Percentiles rank a stretch among this genome's conserved stretches.
phyloP scores from a whole-genome alignment of 2,113 vertebrate species.

The Blennius ocellaris region DNA sequence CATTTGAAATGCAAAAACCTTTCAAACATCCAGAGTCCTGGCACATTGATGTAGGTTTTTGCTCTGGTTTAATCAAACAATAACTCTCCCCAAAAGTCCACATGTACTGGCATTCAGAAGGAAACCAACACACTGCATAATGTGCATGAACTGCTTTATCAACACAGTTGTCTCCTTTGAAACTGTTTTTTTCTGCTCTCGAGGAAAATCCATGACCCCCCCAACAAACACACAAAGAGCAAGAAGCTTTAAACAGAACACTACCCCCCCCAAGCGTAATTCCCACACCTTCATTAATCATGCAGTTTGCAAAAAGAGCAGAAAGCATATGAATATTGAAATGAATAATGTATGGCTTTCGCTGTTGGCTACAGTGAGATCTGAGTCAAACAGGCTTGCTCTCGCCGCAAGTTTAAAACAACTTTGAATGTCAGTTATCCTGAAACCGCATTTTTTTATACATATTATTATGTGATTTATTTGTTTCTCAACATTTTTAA shows the following conservation, averaged over 20 bases:
- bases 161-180: not conserved
- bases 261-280: conserved; percentile 21
- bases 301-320: conserved; percentile 56
- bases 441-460: conserved; percentile 6
- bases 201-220: conserved; percentile 21
- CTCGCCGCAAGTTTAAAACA: conserved; percentile 62
- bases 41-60: too few relatives aligned
- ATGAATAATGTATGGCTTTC: conserved; percentile 78
- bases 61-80: too few relatives aligned
- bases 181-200: not conserved
- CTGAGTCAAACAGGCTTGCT: conserved; percentile 42
- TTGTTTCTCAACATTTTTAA: too few relatives aligned
- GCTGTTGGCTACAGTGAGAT: conserved; percentile 68
- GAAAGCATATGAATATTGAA: conserved; percentile 72
- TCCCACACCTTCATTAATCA: conserved; percentile 67
- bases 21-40: too few relatives aligned
- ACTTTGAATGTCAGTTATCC: conserved; percentile 62
- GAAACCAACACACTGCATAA: too few relatives aligned
- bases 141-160: not conserved
- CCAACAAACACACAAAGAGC: conserved; percentile 42
- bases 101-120: too few relatives aligned
- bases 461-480: not conserved
- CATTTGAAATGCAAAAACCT: too few relatives aligned
- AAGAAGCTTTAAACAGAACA: conserved; percentile 31
- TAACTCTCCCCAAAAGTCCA: too few relatives aligned